A percentile compares a stretch with the other conserved stretches of the same genome.
These are phyloP conservation scores for Acronicta leporina DNA, from an alignment of 2,888 invertebrate genomes.

Conservation along the genomic window DNA sequence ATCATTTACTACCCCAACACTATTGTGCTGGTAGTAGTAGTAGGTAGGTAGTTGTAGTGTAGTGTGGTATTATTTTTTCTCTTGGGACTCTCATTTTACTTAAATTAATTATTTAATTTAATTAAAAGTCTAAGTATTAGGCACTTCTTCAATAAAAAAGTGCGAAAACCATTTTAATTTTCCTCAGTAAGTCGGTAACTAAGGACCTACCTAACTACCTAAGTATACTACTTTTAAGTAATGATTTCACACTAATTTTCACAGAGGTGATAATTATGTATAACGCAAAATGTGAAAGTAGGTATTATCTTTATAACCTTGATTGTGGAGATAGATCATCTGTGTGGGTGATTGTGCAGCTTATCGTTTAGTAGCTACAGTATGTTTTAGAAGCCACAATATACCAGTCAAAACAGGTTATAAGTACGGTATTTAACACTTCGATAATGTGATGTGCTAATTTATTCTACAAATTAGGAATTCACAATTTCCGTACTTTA, in stretches of 20 bases:
- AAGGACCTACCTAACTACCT: too few relatives aligned
- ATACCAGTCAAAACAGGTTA: constrained; percentile 53
- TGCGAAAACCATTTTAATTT: too few relatives aligned
- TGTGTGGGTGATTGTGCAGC: constrained; percentile 43
- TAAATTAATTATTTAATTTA: too few relatives aligned
- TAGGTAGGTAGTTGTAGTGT: too few relatives aligned
- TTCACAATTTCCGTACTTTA: constrained; percentile 21
- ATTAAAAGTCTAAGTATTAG: too few relatives aligned
- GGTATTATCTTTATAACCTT: constrained; percentile 48
- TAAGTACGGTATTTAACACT: constrained; percentile 39
- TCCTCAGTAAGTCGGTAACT: too few relatives aligned
- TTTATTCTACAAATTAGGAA: constrained; percentile 36
- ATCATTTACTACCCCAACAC: too few relatives aligned
- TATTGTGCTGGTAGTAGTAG: too few relatives aligned
- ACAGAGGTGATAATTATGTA: too few relatives aligned
- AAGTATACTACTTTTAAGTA: neutral
- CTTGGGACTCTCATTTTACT: too few relatives aligned
- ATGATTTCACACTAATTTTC: constrained; percentile 22
- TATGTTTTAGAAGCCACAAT: constrained; percentile 39
- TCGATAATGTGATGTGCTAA: constrained; percentile 50
- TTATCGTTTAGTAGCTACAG: constrained; percentile 19
- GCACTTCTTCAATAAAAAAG: too few relatives aligned
- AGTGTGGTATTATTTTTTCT: too few relatives aligned
- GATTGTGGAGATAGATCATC: constrained; percentile 33
- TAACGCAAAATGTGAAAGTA: constrained; percentile 12